Percentiles rank a stretch among this genome's conserved stretches.
phyloP scores from a whole-genome alignment of 2,113 vertebrate genomes.

The Verasper variegatus region DNA sequence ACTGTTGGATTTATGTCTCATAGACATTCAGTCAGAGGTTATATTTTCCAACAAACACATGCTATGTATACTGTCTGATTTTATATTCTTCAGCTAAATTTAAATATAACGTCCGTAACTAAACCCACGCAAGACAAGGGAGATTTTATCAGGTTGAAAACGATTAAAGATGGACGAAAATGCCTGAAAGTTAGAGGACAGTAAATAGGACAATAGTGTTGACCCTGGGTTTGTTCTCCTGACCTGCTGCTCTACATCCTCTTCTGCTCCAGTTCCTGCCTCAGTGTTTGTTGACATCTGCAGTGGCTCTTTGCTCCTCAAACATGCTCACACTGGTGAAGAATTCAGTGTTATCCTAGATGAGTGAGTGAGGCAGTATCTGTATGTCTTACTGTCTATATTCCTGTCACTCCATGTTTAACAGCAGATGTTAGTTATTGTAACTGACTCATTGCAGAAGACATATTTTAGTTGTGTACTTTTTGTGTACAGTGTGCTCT shows the following conservation, averaged over 20 bases:
- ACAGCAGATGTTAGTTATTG: background rate
- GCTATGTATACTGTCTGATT: background rate
- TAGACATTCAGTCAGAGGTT: no score
- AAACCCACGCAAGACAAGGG: background rate
- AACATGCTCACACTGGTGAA: constrained; percentile 36
- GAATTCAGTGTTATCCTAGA: constrained; percentile 26
- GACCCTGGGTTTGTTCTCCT: background rate
- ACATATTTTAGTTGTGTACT: background rate
- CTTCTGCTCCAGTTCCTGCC: background rate
- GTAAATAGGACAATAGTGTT: background rate
- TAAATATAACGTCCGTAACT: background rate
- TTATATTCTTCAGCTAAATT: background rate
- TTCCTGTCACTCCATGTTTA: background rate
- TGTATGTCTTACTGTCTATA: background rate
- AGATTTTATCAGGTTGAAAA: no score
- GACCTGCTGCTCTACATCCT: constrained; percentile 22
- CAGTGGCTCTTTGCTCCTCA: constrained; percentile 20
- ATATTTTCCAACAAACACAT: background rate
- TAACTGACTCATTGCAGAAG: constrained; percentile 15
- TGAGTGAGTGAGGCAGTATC: constrained; percentile 8
- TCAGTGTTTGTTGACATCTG: constrained; percentile 25
- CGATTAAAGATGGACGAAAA: background rate
- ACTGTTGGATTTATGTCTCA: no score
- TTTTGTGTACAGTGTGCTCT: background rate
- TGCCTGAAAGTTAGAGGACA: background rate